A percentile compares a stretch with the other conserved stretches of the same genome.
phyloP scores from a whole-genome alignment of 2,113 vertebrate genomes.

The Zapornia atra region DNA sequence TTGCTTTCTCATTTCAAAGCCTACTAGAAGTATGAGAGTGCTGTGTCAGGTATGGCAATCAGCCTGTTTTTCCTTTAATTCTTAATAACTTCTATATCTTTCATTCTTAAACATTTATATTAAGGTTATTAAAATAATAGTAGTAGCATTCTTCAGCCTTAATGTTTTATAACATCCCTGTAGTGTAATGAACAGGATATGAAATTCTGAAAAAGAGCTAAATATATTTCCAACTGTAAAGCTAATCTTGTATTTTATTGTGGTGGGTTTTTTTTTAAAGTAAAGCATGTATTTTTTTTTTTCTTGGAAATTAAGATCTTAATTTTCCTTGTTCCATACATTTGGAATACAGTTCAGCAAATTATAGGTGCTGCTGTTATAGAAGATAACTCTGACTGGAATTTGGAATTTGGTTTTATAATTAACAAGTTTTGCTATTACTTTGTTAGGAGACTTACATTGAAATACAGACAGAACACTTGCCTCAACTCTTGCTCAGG shows the following conservation, averaged over 20 bases:
- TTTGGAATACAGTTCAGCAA: background rate
- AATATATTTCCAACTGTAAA: background rate
- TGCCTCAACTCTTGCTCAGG: conserved; percentile 92
- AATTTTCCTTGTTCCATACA: background rate
- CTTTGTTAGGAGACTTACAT: conserved; percentile 93
- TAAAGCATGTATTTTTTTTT: conserved; percentile 16
- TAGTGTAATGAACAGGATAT: background rate
- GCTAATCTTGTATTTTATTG: background rate
- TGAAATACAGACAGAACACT: conserved; percentile 98
- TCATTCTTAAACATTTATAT: background rate
- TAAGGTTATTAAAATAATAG: conserved; percentile 13
- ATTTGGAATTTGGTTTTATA: background rate
- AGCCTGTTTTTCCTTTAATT: conserved; percentile 82
- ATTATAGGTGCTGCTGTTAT: background rate
- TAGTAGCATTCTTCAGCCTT: background rate
- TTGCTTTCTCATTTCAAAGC: conserved; percentile 97
- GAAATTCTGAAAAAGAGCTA: background rate
- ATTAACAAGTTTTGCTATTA: background rate
- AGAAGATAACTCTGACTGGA: background rate
- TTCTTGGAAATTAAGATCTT: background rate
- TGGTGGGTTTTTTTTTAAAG: background rate
- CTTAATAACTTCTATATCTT: conserved; percentile 27
- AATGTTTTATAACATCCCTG: background rate
- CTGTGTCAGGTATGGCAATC: conserved; percentile 98
- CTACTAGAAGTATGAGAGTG: conserved; percentile 99